Evolutionary conservation across 2,113 vertebrate genomes (phyloP), one percentile per base, ranked within the genome.

Genomic region (Ictalurus furcatus): DNA sequence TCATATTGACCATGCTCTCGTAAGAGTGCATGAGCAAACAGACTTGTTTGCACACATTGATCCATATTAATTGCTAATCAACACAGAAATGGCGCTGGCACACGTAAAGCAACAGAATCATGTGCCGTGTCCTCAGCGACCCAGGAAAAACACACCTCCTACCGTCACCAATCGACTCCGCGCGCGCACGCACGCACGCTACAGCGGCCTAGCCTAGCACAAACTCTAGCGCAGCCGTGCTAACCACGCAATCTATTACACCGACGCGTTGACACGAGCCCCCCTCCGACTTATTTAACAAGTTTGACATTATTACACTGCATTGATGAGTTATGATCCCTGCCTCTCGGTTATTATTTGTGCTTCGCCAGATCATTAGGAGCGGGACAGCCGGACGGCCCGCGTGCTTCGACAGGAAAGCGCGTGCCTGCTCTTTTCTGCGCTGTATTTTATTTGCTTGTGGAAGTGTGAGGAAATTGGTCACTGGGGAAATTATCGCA

Each of bases 401-500:
- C 56, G 78, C 87, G 84, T 87, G 90, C 92, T 85, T 80, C 82
- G 90, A 91, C 91, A 92, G 87, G 65, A 86, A 87, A 86, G 91
- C 89, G 92, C 89, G 80, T 30, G 91, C 58, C 90, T 92, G 91
- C 92, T 94, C 81, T 92, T 92, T 91, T 94, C 44, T 90, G 92
- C 92, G 93, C 92, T 90, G 93, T 91, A 93, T 93, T 92, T 95
- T 94, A 93, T 95, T 95, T 95, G 94, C 95, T 94, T 90, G 92
- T 79, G 90, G 90, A 90, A 92, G 90, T 87, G 89, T 93, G 94
- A 92, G 80, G 94, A 95, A 96, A 96, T 95, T 95, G 94, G 95
- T 94, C 96, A 94, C 93, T 76, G 85, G 95, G 96, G 96, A 96
- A 94, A 95, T 96, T 94, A 94, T 94, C 93, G 85, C 91, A 94